These are phyloP conservation scores for Pimephales promelas DNA, from an alignment of 2,113 vertebrate genomes.

Conservation along the genomic window DNA sequence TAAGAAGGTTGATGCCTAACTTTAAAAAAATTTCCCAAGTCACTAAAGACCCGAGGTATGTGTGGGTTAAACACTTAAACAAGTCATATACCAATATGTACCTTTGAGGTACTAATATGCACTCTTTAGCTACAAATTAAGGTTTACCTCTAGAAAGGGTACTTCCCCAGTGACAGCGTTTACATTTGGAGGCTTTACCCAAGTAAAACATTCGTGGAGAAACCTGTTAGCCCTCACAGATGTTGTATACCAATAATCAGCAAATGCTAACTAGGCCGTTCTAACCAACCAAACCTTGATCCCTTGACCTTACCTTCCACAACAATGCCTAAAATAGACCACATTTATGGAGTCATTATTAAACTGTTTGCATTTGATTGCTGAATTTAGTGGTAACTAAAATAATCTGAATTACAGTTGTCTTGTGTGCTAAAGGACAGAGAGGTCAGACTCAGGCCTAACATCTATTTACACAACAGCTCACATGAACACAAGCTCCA, in stretches of 20 bases:
- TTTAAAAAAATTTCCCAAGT: too few relatives aligned
- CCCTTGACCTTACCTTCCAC: not conserved
- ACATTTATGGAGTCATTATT: not conserved
- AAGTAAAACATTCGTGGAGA: not conserved
- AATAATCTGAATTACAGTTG: slow-evolving; percentile 38
- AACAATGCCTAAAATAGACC: not conserved
- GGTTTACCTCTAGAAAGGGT: too few relatives aligned
- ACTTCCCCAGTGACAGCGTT: too few relatives aligned
- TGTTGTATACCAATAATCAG: not conserved
- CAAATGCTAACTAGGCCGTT: not conserved
- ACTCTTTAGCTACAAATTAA: too few relatives aligned
- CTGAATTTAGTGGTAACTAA: slow-evolving; percentile 9
- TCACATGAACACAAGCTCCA: not conserved
- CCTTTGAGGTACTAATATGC: too few relatives aligned
- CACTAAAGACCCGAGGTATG: too few relatives aligned
- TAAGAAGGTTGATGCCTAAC: too few relatives aligned
- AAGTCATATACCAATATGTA: too few relatives aligned
- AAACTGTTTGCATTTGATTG: not conserved
- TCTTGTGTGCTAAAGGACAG: slow-evolving; percentile 8
- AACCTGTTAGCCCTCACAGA: not conserved
- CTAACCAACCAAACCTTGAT: not conserved
- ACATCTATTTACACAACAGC: slow-evolving; percentile 37
- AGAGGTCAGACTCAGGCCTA: slow-evolving; percentile 16
- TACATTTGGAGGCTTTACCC: not conserved
- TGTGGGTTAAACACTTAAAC: too few relatives aligned